Percentiles rank a stretch among this genome's conserved stretches.
Conservation (phyloP, 2,888 invertebrate genomes). For the Loripinus fragilis region DNA sequence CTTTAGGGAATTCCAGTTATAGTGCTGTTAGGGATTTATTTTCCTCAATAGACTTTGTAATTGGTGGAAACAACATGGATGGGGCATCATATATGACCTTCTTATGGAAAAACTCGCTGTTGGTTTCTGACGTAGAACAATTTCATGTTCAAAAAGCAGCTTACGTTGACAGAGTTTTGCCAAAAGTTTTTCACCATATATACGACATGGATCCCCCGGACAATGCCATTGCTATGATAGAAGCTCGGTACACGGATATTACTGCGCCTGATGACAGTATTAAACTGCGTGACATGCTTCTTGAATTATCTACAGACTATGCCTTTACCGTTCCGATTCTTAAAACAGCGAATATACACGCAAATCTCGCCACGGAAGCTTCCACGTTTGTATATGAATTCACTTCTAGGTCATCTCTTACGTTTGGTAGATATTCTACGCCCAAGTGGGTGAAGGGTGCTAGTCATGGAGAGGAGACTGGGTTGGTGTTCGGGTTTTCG, state of each 20-base stretch:
- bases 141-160: slow-evolving; percentile 15
- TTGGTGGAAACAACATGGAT: slow-evolving; percentile 41
- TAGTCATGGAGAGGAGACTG: slow-evolving; percentile 37
- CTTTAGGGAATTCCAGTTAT: slow-evolving; percentile 5
- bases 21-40: slow-evolving; percentile 20
- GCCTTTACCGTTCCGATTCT: slow-evolving; percentile 35
- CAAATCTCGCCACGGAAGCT: neutral
- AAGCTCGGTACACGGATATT: slow-evolving; percentile 28
- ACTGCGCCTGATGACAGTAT: neutral
- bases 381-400: slow-evolving; percentile 36
- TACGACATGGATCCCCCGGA: slow-evolving; percentile 18
- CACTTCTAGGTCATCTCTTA: slow-evolving; percentile 18
- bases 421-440: slow-evolving; percentile 17
- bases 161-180: slow-evolving; percentile 19
- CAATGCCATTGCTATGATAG: slow-evolving; percentile 12
- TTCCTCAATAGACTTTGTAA: slow-evolving; percentile 22
- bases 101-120: slow-evolving; percentile 35
- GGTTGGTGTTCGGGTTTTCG: slow-evolving; percentile 43
- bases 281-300: slow-evolving; percentile 25
- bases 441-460: slow-evolving; percentile 35
- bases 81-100: slow-evolving; percentile 32
- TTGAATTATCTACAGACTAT: slow-evolving; percentile 38
- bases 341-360: slow-evolving; percentile 26
- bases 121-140: slow-evolving; percentile 17
- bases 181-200: slow-evolving; percentile 27